Percentiles rank a stretch among this genome's conserved stretches.
phyloP scores from a whole-genome alignment of 2,113 vertebrate genomes.

The Sinosuthora webbiana region DNA sequence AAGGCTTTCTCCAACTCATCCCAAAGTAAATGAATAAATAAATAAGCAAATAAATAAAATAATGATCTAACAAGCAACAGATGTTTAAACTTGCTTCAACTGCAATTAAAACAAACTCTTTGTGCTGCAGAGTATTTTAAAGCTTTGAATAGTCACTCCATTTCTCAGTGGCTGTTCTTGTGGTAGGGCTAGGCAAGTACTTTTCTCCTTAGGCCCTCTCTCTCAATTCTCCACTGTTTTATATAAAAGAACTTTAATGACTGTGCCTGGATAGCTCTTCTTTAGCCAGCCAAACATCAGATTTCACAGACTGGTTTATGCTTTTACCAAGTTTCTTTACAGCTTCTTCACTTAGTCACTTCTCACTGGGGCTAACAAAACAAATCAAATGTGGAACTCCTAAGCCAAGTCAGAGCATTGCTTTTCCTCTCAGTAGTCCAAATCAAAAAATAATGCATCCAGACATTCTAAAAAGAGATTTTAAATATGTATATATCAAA shows the following conservation, averaged over 20 bases:
- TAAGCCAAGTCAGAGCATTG: not conserved
- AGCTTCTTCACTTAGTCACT: not conserved
- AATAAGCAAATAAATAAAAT: slow-evolving; percentile 32
- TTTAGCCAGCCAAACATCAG: not conserved
- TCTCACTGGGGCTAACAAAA: slow-evolving; percentile 15
- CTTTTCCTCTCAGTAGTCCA: not conserved
- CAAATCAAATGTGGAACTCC: not conserved
- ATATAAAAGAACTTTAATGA: not conserved
- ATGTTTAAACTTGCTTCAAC: slow-evolving; percentile 46
- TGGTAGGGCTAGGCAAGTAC: not conserved
- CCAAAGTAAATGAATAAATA: slow-evolving; percentile 21
- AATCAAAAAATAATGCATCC: not conserved
- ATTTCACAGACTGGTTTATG: not conserved
- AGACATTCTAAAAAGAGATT: not conserved
- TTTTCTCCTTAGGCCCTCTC: not conserved
- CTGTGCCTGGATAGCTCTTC: not conserved
- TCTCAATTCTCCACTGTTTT: not conserved
- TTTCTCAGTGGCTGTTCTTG: slow-evolving; percentile 12
- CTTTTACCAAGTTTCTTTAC: not conserved
- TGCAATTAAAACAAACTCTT: slow-evolving; percentile 27
- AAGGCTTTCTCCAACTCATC: slow-evolving; percentile 2
- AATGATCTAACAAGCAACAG: slow-evolving; percentile 36
- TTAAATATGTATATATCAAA: not conserved
- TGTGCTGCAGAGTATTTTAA: slow-evolving; percentile 2
- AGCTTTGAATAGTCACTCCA: not conserved